phyloP scores from a whole-genome alignment of 2,888 invertebrate species.

The Punctoribates punctum region DNA sequence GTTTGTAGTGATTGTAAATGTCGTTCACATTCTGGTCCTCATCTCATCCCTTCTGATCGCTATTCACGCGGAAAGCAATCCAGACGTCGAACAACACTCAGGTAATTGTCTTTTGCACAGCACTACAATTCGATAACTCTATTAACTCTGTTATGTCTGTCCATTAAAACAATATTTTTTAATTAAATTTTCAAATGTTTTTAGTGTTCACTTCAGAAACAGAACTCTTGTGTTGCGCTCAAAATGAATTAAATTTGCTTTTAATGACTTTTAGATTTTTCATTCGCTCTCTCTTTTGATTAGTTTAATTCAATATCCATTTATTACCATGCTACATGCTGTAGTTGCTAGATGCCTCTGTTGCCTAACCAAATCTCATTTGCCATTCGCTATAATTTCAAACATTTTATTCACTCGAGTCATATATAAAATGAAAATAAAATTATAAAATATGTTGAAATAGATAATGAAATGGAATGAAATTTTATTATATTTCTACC shows the following conservation, averaged over 20 bases:
- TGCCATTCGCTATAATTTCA: not conserved
- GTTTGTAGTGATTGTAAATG: not conserved
- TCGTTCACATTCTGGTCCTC: not conserved
- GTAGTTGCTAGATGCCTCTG: no score
- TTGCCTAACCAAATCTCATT: not conserved
- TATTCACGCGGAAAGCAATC: conserved; percentile 10
- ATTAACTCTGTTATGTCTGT: not conserved
- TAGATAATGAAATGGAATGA: not conserved
- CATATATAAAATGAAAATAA: not conserved
- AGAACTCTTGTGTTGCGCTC: not conserved
- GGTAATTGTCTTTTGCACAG: conserved; percentile 17
- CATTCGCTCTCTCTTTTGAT: not conserved
- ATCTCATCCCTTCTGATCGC: not conserved
- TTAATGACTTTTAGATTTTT: not conserved
- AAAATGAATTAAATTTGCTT: not conserved
- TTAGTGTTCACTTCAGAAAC: not conserved
- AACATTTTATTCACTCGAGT: not conserved
- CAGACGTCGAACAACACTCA: conserved; percentile 10
- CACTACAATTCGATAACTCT: not conserved
- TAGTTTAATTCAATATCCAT: not conserved
- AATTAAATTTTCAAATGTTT: conserved; percentile 2
- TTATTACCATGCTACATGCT: no score
- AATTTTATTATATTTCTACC: not conserved
- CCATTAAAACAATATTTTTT: not conserved
- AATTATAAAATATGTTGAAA: not conserved